phyloP scores from a whole-genome alignment of 2,113 vertebrate species.

The Corythornis madagascariensis region DNA sequence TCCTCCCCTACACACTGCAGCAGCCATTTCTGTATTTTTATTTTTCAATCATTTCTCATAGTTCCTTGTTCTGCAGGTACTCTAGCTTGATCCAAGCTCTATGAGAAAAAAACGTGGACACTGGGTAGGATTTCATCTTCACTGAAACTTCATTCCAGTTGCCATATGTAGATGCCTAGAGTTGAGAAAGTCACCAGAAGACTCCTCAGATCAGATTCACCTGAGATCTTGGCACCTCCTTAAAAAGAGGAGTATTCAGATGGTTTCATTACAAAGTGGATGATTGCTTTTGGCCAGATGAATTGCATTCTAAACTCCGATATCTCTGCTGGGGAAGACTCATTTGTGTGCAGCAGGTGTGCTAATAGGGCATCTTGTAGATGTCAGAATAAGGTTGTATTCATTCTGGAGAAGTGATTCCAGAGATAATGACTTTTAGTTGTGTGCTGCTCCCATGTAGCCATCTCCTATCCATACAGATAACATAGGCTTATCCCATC shows the following conservation, averaged over 20 bases:
- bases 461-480: background rate
- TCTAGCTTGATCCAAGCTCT: background rate
- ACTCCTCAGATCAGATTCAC: background rate
- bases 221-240: background rate
- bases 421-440: background rate
- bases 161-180: background rate
- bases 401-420: background rate
- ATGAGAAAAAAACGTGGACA: background rate
- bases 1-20: background rate
- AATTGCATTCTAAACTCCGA: background rate
- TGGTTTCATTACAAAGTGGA: background rate
- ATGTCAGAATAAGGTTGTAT: background rate
- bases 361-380: background rate
- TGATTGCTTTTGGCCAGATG: background rate
- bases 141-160: background rate
- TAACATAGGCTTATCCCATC: background rate
- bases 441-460: background rate
- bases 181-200: background rate
- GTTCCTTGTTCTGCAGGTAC: background rate
- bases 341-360: background rate
- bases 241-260: background rate
- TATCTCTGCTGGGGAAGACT: background rate
- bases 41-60: background rate
- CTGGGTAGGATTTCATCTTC: background rate
- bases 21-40: background rate